Base-by-base conservation (phyloP, 2,113 vertebrate species). In the Lepisosteus osseus region DNA sequence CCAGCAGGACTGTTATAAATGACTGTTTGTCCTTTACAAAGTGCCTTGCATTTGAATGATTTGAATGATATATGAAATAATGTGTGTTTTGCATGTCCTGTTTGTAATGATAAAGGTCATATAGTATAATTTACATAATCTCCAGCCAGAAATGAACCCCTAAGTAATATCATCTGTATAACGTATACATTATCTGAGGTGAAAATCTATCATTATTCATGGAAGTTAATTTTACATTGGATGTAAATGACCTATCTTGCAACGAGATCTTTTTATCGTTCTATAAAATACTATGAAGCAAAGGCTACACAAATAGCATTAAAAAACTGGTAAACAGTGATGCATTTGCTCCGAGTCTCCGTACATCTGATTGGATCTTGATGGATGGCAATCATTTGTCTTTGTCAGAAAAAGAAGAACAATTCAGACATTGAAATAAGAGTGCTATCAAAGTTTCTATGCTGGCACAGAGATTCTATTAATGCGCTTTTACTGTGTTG, bases 21-120 rank as follows among this genome's bases (percentile, higher is more conserved):
- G 94, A 90, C 86, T 89, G 80, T 92, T 93, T 94, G 84, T 86
- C 79, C 79, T 92, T 86, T 90, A 90, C 86, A 83, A 90, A 88
- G 82, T 90, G 91, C 87, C 84, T 88, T 84, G 86, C 81, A 85
- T 86, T 86, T 86, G 86, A 72, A 94, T 97, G 95, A 85, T 86
- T 86, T 86, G 86, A 72, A 94, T 97, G 95, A 98, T 97, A 90
- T 95, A 96, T 96, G 95, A 94, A 96, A 92, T 91, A 90, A 90
- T 86, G 87, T 93, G 89, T 89, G 85, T 89, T 92, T 91, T 85
- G 87, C 86, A 86, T 90, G 93, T 93, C 91, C 91, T 93, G 89
- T 90, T 91, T 86, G 85, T 89, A 91, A 88, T 93, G 90, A 93
- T 94, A 95, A 95, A 95, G 94, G 95, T 97, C 94, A 94, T 89